phyloP scores from a whole-genome alignment of 2,113 vertebrate species.

The Mus spicilegus region DNA sequence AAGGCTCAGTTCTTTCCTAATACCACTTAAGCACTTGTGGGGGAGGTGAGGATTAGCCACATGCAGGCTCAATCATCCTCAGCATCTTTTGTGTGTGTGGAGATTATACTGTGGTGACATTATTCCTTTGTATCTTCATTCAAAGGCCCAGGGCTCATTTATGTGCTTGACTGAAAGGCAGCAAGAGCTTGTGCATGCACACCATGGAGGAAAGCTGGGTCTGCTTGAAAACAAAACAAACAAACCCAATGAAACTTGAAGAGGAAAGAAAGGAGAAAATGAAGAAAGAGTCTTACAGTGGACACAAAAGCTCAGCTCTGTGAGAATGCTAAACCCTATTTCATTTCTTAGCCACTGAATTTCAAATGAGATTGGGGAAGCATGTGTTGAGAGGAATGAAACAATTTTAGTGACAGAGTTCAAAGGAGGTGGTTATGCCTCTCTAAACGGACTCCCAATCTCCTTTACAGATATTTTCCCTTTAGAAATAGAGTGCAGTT shows the following conservation, averaged over 20 bases:
- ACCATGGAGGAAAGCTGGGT: neutral
- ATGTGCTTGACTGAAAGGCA: constrained; percentile 53
- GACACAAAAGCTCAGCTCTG: constrained; percentile 67
- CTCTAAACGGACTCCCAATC: constrained; percentile 74
- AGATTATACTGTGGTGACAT: constrained; percentile 37
- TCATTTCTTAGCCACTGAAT: constrained; percentile 66
- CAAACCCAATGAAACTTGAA: neutral
- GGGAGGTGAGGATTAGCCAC: constrained; percentile 61
- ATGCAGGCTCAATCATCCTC: constrained; percentile 41
- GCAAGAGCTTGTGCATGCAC: constrained; percentile 37
- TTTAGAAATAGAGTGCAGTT: constrained; percentile 74
- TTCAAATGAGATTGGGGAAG: constrained; percentile 75
- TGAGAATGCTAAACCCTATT: constrained; percentile 74
- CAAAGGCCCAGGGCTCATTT: constrained; percentile 68
- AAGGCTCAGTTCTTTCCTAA: constrained; percentile 60
- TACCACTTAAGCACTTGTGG: constrained; percentile 63
- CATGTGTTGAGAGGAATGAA: constrained; percentile 70
- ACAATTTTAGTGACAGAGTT: constrained; percentile 80
- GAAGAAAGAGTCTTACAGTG: constrained; percentile 34
- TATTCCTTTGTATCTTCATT: constrained; percentile 63
- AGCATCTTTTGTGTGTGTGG: constrained; percentile 53
- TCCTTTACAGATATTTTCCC: constrained; percentile 74
- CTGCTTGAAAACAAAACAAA: constrained; percentile 65
- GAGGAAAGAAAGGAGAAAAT: constrained; percentile 1
- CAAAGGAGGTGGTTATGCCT: constrained; percentile 78